A percentile compares a stretch with the other conserved stretches of the same genome.
Evolutionary conservation across 1,140 invertebrate species (phyloP).

Genomic region (Drosophila santomea): DNA sequence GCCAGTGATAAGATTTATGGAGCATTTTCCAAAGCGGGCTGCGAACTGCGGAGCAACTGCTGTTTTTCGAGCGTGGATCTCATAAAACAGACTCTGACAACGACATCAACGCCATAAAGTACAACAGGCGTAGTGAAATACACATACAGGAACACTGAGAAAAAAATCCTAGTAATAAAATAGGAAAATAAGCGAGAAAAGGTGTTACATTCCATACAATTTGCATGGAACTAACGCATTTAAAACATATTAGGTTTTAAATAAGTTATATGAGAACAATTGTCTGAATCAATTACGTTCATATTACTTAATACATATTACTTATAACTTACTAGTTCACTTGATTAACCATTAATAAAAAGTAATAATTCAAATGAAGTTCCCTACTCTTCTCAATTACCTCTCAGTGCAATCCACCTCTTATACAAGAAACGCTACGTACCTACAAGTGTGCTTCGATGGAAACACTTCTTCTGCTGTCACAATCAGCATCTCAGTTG

Average conservation of each 20-base stretch:
- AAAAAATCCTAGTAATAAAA: not conserved
- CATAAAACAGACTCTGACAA: conserved; percentile 53
- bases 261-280: too few species aligned
- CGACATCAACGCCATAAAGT: conserved; percentile 16
- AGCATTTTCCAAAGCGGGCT: conserved; percentile 12
- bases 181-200: too few species aligned
- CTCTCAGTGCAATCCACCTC: not conserved
- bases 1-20: conserved; percentile 68
- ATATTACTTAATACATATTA: too few species aligned
- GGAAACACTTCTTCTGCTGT: conserved; percentile 6
- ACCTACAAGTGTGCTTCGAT: conserved; percentile 21
- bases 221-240: too few species aligned
- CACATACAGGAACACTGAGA: conserved; percentile 17
- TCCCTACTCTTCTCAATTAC: not conserved
- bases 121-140: conserved; percentile 4
- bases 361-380: too few species aligned
- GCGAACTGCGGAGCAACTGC: conserved; percentile 11
- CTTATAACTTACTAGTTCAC: too few species aligned
- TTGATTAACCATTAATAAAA: too few species aligned
- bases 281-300: too few species aligned
- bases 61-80: conserved; percentile 51
- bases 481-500: conserved; percentile 36
- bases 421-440: not conserved
- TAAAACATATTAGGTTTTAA: too few species aligned
- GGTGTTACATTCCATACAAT: too few species aligned